Evolutionary conservation across 92 coral and sea anemone genomes (phyloP).

Genomic region (Parazoanthus swiftii): DNA sequence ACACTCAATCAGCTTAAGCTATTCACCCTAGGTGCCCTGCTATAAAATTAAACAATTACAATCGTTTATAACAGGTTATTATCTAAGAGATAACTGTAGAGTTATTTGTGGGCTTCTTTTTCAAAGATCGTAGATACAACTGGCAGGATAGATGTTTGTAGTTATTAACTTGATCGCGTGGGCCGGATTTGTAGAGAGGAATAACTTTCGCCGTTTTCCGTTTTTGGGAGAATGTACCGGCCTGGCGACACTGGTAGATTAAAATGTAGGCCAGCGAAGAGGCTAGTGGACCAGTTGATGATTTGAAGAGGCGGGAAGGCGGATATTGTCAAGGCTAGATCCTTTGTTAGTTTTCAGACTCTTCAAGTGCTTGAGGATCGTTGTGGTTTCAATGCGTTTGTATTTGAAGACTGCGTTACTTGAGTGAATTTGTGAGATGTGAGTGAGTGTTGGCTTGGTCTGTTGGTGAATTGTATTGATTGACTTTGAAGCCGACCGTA

Average conservation of each 20-base stretch:
- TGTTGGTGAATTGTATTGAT: too few species aligned
- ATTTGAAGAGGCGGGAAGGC: conserved; percentile 14
- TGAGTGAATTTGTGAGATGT: not conserved
- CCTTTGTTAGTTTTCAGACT: conserved; percentile 13
- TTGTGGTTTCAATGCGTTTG: conserved; percentile 24
- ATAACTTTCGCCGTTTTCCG: not conserved
- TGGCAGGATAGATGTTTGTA: not conserved
- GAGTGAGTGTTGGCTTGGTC: too few species aligned
- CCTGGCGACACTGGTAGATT: not conserved
- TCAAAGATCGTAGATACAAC: not conserved
- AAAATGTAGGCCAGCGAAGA: not conserved
- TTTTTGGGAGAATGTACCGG: not conserved
- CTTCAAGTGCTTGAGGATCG: conserved; percentile 11
- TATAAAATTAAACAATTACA: too few species aligned
- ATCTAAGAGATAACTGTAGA: too few species aligned
- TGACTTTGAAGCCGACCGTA: not conserved
- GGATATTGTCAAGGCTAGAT: conserved; percentile 23
- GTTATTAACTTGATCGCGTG: not conserved
- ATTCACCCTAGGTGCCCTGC: too few species aligned
- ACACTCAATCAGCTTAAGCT: too few species aligned
- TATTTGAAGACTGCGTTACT: conserved; percentile 10
- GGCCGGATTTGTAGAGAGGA: not conserved
- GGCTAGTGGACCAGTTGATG: conserved; percentile 12
- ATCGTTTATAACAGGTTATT: too few species aligned
- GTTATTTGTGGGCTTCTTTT: not conserved